These are phyloP conservation scores for Cantharis lateralis DNA, from an alignment of 2,888 invertebrate genomes.

Conservation along the genomic window DNA sequence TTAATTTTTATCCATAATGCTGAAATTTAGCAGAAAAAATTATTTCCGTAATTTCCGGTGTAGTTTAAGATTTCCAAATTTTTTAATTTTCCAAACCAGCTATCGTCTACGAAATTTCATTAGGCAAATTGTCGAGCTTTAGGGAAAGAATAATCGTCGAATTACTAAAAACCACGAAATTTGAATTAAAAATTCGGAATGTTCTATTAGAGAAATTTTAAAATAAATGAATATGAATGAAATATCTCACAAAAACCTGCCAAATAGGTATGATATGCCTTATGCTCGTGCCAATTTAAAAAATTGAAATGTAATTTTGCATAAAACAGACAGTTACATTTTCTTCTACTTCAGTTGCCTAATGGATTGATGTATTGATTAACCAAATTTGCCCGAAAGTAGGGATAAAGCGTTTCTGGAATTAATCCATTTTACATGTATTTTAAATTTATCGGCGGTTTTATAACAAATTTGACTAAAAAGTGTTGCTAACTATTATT, in stretches of 20 bases:
- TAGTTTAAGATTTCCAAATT: too few relatives aligned
- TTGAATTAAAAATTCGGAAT: too few relatives aligned
- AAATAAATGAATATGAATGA: too few relatives aligned
- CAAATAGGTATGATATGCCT: background rate
- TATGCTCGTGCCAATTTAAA: background rate
- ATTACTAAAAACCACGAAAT: too few relatives aligned
- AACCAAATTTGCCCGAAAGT: background rate
- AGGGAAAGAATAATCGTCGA: too few relatives aligned
- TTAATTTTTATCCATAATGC: too few relatives aligned
- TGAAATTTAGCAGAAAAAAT: too few relatives aligned
- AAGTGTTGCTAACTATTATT: background rate
- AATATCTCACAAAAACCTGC: background rate
- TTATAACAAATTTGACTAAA: background rate
- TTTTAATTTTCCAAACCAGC: too few relatives aligned
- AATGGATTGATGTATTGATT: background rate
- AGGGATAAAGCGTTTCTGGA: background rate
- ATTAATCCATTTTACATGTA: background rate
- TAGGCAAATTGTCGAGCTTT: too few relatives aligned
- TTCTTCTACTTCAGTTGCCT: background rate
- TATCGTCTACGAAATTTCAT: too few relatives aligned
- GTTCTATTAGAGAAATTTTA: too few relatives aligned
- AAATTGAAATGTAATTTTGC: background rate
- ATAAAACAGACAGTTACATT: background rate
- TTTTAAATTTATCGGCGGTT: background rate
- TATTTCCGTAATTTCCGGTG: too few relatives aligned